These are phyloP conservation scores for Microvelia longipes DNA, from an alignment of 1,140 invertebrate genomes.

Conservation along the genomic window DNA sequence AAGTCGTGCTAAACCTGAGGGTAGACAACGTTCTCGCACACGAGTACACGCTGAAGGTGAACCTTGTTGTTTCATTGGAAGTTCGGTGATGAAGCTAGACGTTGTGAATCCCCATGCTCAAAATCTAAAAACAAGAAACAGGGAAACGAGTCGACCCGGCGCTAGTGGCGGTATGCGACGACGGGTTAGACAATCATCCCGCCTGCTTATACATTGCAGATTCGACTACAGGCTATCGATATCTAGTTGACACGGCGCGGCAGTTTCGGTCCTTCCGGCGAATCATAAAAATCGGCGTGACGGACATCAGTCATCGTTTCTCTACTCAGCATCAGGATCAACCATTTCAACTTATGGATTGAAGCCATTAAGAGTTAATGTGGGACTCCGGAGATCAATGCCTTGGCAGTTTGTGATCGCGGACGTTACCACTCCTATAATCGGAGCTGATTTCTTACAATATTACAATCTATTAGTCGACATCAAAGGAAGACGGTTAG, in stretches of 20 bases:
- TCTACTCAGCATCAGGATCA: conserved; percentile 18
- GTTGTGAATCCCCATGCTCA: conserved; percentile 18
- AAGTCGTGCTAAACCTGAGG: background rate
- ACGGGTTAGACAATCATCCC: background rate
- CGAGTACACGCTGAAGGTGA: background rate
- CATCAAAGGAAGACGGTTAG: background rate
- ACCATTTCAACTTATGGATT: conserved; percentile 28
- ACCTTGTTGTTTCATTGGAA: conserved; percentile 13
- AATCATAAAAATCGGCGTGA: background rate
- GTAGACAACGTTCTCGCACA: background rate
- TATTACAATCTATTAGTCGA: conserved; percentile 1
- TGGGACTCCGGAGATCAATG: conserved; percentile 26
- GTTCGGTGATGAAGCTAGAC: conserved; percentile 15
- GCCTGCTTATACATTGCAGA: conserved; percentile 20
- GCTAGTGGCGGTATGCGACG: conserved; percentile 3
- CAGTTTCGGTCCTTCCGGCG: conserved; percentile 23
- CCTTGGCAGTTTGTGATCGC: conserved; percentile 31
- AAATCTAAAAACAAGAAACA: background rate
- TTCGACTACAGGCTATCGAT: conserved; percentile 9
- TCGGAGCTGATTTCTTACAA: conserved; percentile 30
- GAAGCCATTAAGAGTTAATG: conserved; percentile 20
- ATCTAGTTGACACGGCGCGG: conserved; percentile 24
- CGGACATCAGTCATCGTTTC: background rate
- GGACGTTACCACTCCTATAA: conserved; percentile 27
- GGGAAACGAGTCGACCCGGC: conserved; percentile 13